These are phyloP conservation scores for Agriopis aurantiaria DNA, from an alignment of 2,888 invertebrate genomes.

Conservation along the genomic window DNA sequence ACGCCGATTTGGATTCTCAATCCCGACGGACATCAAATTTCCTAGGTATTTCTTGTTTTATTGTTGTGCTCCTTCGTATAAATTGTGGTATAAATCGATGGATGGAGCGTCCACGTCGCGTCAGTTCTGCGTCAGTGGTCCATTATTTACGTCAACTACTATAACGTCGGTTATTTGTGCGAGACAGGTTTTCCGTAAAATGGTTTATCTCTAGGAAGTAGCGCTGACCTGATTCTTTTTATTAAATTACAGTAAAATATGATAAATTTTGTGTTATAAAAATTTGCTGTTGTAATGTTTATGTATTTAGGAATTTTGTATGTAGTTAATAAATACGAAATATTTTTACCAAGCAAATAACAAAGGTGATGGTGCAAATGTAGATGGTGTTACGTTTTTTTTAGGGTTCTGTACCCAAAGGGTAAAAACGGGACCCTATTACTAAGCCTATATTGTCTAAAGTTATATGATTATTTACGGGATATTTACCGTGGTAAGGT, in stretches of 20 bases:
- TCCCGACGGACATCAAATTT: no score
- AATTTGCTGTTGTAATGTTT: neutral
- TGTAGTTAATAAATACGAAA: neutral
- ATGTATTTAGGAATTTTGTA: neutral
- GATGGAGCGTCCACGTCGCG: neutral
- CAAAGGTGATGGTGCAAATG: no score
- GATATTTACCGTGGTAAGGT: no score
- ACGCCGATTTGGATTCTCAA: no score
- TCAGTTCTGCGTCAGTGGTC: conserved; percentile 11
- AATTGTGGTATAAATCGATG: neutral
- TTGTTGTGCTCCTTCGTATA: neutral
- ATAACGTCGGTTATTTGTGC: conserved; percentile 9
- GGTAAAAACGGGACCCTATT: no score
- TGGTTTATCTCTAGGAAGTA: conserved; percentile 18
- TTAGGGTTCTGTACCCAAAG: no score
- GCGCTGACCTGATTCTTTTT: conserved; percentile 14
- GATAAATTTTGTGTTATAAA: neutral
- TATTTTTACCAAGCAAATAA: no score
- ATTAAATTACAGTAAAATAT: conserved; percentile 9
- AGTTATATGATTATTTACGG: no score
- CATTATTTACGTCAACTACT: conserved; percentile 28
- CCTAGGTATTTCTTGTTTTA: neutral
- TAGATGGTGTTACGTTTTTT: no score
- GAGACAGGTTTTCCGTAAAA: conserved; percentile 16
- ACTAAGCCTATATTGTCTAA: no score